Base-by-base conservation (phyloP, 2,888 invertebrate species). In the Encarsia formosa region DNA sequence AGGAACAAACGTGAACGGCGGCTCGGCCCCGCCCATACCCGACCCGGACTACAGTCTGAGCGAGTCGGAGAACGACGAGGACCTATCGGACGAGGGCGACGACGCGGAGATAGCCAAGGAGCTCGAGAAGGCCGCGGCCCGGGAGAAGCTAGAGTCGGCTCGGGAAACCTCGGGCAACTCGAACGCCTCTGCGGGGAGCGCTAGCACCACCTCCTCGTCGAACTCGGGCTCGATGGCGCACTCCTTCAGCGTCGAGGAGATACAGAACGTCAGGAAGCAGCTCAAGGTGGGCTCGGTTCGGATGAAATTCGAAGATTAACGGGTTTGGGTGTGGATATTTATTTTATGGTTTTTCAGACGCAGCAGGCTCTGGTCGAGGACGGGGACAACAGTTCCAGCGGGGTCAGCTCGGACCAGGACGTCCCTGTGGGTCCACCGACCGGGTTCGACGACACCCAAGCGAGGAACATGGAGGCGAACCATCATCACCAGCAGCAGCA, bases 11-110 rank as follows among this genome's bases (percentile, higher is more conserved):
- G 18, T 44, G 2, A 40, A 56, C 61, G 31, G 35, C 9, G 43
- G 40, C 3, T 66, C 29, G 0, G 71, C 81, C 1, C 87, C 92
- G 8, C 88, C 90, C n/a, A 92, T 92, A 62, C 92, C 92, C 0
- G 92, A 92, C 68, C 92, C 92, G 0, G 92, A 92, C 74, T 92
- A 92, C 77, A 91, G 91, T 71, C 83, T 91, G 75, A 90, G 88
- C 58, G 91, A 90, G 69, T 88, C 88, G 0, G 91, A 91, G 65
- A 87, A 84, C 52, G 87, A 86, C 58, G 81, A 79, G 56, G 76
- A 73, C 39, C 88, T 90, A 65, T 85, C 83, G 31, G 87, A 87
- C 49, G 69, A 68, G 29, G 69, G 67, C 8, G 70, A 65, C 3
- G 68, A 65, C 20, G 69, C 69, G 11, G 76, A 76, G 43, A 75